Conservation (phyloP, 2,797 vertebrate species). For the Chaunax sp. region DNA sequence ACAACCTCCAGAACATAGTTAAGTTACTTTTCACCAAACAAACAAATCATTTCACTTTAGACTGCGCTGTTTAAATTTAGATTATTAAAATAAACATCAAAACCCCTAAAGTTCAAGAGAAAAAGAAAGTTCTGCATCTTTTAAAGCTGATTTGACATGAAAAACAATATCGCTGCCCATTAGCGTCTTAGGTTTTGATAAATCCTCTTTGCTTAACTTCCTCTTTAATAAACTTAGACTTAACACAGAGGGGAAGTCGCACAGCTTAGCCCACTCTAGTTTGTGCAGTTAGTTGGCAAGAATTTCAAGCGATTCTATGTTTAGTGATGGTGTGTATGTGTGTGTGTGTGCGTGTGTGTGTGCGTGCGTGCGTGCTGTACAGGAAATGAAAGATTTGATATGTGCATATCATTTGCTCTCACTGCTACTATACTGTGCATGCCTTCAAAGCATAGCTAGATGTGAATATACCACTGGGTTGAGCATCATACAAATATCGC, state of each 20-base stretch:
- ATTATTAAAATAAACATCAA: background rate
- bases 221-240: slow-evolving; percentile 77
- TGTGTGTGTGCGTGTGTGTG: background rate
- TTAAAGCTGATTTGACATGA: slow-evolving; percentile 66
- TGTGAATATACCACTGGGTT: background rate
- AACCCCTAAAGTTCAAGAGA: background rate
- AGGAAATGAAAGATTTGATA: background rate
- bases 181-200: slow-evolving; percentile 69
- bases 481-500: background rate
- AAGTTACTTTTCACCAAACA: background rate
- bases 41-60: background rate
- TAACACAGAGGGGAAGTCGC: slow-evolving; percentile 56
- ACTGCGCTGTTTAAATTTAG: background rate
- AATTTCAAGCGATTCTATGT: slow-evolving; percentile 31
- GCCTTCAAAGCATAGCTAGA: slow-evolving; percentile 5
- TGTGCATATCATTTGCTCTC: background rate
- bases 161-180: slow-evolving; percentile 68
- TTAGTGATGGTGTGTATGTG: slow-evolving; percentile 6
- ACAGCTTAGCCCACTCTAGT: slow-evolving; percentile 62
- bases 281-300: slow-evolving; percentile 50
- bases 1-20: background rate
- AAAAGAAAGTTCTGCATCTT: slow-evolving; percentile 29
- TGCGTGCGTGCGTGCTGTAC: background rate
- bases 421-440: too few relatives aligned
- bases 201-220: slow-evolving; percentile 78